Percentiles rank a stretch among this genome's conserved stretches.
phyloP scores from a whole-genome alignment of 1,140 invertebrate genomes.

The Whitmania pigra region DNA sequence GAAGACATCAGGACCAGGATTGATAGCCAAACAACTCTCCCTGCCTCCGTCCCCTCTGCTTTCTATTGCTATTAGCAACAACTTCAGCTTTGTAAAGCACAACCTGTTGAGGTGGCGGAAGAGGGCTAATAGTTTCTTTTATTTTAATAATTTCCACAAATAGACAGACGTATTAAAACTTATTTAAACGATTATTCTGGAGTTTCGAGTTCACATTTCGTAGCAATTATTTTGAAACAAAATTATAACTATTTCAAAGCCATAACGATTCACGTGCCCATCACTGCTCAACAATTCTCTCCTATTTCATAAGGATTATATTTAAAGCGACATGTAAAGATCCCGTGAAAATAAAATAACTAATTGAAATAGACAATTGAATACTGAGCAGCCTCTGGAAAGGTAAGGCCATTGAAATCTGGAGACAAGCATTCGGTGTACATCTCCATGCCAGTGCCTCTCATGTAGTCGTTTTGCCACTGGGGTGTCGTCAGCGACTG shows the following conservation, averaged over 20 bases:
- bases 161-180: too few relatives aligned
- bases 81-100: constrained; percentile 95
- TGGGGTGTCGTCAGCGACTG: constrained; percentile 68
- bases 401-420: constrained; percentile 98
- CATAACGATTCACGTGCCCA: too few relatives aligned
- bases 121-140: background rate
- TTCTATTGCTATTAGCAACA: constrained; percentile 91
- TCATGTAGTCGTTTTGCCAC: constrained; percentile 99
- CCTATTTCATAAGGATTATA: too few relatives aligned
- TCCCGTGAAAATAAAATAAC: too few relatives aligned
- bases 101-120: constrained; percentile 53
- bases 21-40: constrained; percentile 96
- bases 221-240: too few relatives aligned
- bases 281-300: too few relatives aligned
- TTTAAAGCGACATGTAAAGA: too few relatives aligned
- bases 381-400: constrained; percentile 97
- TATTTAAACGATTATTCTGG: too few relatives aligned
- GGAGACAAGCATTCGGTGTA: constrained; percentile 98
- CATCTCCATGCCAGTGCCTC: constrained; percentile 99
- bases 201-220: too few relatives aligned
- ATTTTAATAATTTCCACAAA: too few relatives aligned
- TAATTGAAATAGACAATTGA: too few relatives aligned
- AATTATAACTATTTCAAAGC: too few relatives aligned
- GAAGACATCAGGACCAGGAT: constrained; percentile 80
- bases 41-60: constrained; percentile 78